These are phyloP conservation scores for Pristionchus japonicus DNA, from an alignment of 2,888 invertebrate species.

Conservation along the genomic window DNA sequence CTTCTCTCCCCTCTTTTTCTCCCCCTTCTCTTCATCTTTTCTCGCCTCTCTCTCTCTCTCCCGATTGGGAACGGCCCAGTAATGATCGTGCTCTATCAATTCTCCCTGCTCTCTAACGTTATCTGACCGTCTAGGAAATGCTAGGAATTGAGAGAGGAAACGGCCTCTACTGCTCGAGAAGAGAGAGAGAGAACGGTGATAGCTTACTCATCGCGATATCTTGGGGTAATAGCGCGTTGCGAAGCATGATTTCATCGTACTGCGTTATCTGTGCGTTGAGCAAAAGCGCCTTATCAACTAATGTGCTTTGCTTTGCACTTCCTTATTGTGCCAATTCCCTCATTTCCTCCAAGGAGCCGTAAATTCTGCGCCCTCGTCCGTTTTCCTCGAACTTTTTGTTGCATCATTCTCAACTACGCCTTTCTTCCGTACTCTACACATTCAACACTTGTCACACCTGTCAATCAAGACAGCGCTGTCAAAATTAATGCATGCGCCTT, in stretches of 20 bases:
- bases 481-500: neutral
- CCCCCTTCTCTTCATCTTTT: neutral
- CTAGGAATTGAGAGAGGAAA: neutral
- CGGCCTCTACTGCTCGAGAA: neutral
- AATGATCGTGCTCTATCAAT: neutral
- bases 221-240: neutral
- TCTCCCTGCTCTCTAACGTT: neutral
- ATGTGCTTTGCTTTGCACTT: no score
- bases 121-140: neutral
- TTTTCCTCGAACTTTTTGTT: neutral
- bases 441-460: neutral
- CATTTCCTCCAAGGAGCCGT: no score
- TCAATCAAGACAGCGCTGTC: neutral
- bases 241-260: neutral
- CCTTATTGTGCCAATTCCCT: no score
- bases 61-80: neutral
- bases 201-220: neutral
- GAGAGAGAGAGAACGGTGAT: neutral
- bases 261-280: no score
- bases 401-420: neutral
- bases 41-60: neutral
- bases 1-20: neutral
- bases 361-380: no score
- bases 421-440: no score
- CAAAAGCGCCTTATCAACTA: no score